Evolutionary conservation across 1,140 invertebrate species (phyloP).

Genomic region (Zaprionus taronus): DNA sequence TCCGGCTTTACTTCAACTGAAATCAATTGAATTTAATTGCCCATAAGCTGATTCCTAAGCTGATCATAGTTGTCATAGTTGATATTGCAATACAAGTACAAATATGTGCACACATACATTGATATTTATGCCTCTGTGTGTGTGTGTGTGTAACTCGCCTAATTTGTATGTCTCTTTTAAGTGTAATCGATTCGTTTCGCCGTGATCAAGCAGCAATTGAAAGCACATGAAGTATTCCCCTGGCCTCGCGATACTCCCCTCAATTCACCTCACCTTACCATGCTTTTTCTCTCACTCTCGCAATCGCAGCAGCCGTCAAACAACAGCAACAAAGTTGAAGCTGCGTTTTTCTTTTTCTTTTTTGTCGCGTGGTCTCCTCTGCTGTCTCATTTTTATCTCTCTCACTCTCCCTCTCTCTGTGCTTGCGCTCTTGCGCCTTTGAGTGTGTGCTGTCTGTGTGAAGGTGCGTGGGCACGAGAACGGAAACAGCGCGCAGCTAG

Average conservation of each 20-base stretch:
- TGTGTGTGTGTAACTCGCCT: constrained; percentile 27
- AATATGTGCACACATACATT: not conserved
- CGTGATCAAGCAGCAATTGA: constrained; percentile 51
- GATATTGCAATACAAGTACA: constrained; percentile 5
- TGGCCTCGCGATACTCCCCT: constrained; percentile 30
- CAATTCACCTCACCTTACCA: constrained; percentile 21
- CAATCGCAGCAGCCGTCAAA: constrained; percentile 1
- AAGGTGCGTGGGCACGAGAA: constrained; percentile 74
- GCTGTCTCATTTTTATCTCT: constrained; percentile 15
- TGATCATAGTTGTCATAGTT: constrained; percentile 44
- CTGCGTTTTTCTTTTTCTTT: constrained; percentile 34
- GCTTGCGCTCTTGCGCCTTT: not conserved
- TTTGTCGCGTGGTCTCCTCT: constrained; percentile 52
- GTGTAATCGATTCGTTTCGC: constrained; percentile 50
- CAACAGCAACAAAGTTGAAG: constrained; percentile 33
- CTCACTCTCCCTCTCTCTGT: constrained; percentile 2
- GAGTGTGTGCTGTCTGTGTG: constrained; percentile 19
- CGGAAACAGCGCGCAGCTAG: constrained; percentile 67
- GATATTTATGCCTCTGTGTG: not conserved
- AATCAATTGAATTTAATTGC: constrained; percentile 52
- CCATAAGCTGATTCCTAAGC: constrained; percentile 43
- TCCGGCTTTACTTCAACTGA: constrained; percentile 36
- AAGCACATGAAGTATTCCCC: constrained; percentile 39
- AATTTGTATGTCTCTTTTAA: constrained; percentile 46
- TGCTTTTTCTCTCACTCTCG: not conserved